phyloP scores from a whole-genome alignment of 2,797 vertebrate genomes.

The Eremophila alpestris region DNA sequence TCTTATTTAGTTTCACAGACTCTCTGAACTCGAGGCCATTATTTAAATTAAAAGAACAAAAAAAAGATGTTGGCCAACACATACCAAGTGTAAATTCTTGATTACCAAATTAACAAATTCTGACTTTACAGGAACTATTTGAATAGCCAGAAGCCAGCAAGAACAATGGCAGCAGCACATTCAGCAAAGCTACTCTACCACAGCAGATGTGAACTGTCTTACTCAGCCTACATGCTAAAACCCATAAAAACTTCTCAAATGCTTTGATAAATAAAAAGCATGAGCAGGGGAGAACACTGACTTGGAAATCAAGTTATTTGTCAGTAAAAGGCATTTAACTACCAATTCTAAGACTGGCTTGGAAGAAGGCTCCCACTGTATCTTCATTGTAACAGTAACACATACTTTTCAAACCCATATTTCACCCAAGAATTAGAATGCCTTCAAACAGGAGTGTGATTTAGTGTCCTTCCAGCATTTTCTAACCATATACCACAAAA shows the following conservation, averaged over 20 bases:
- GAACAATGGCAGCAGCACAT: neutral
- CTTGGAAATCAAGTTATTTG: neutral
- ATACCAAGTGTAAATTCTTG: neutral
- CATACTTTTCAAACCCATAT: neutral
- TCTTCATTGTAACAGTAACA: neutral
- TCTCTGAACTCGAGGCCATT: neutral
- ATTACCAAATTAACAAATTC: neutral
- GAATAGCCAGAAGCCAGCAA: neutral
- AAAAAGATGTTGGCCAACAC: neutral
- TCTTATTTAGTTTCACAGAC: neutral
- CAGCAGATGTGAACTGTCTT: neutral
- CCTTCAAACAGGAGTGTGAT: neutral
- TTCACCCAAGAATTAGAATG: neutral
- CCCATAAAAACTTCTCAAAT: neutral
- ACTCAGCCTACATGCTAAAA: neutral
- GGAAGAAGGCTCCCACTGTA: neutral
- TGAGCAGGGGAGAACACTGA: neutral
- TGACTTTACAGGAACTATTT: neutral
- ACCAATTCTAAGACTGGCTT: neutral
- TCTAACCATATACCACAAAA: slow-evolving; percentile 42
- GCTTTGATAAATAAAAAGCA: neutral
- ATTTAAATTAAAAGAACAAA: neutral
- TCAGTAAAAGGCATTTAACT: neutral
- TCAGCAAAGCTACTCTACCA: neutral
- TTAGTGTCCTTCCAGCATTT: slow-evolving; percentile 22